phyloP scores from a whole-genome alignment of 2,113 vertebrate species.

The Hemiscyllium ocellatum region DNA sequence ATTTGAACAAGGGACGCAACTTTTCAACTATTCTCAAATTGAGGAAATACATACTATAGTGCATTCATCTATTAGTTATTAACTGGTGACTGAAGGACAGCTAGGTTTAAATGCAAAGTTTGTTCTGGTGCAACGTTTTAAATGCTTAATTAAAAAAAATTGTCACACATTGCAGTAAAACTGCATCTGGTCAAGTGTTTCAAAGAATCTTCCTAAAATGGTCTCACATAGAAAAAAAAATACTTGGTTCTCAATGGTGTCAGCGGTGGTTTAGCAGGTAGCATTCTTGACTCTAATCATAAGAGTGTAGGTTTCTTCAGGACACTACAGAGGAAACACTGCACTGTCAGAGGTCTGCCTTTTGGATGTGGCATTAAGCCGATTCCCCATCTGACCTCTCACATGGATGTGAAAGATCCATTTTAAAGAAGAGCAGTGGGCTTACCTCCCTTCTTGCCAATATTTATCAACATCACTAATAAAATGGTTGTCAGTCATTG shows the following conservation, averaged over 20 bases:
- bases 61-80: not conserved
- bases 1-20: not conserved
- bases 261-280: not conserved
- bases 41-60: not conserved
- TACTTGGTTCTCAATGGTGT: not conserved
- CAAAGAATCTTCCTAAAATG: not conserved
- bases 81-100: not conserved
- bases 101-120: not conserved
- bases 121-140: not conserved
- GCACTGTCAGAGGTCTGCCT: not conserved
- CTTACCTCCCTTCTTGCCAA: not conserved
- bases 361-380: not conserved
- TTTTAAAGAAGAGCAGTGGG: not conserved
- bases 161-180: not conserved
- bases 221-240: not conserved
- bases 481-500: too few species aligned
- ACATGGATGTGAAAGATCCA: not conserved
- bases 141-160: not conserved
- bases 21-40: not conserved
- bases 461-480: not conserved
- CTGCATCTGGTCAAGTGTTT: not conserved
- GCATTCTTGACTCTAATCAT: not conserved
- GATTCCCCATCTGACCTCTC: not conserved
- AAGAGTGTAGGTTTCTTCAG: not conserved
- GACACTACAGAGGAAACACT: not conserved